These are phyloP conservation scores for Tachycineta bicolor DNA, from an alignment of 2,113 vertebrate species.

Conservation along the genomic window DNA sequence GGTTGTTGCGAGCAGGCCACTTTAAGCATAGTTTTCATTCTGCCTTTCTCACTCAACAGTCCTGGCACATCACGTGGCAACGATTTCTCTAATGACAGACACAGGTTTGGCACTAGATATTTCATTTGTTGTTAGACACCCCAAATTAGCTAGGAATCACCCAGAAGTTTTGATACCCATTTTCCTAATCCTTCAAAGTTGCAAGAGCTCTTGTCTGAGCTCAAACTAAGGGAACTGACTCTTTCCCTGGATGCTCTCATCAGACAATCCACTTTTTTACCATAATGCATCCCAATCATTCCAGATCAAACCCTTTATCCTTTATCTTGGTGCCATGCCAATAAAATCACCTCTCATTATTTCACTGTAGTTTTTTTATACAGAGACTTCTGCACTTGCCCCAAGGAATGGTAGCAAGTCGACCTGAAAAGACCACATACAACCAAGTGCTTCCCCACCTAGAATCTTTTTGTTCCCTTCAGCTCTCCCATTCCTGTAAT, in stretches of 20 bases:
- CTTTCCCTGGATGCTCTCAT: not conserved
- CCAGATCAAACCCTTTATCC: not conserved
- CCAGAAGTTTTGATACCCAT: not conserved
- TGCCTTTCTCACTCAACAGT: not conserved
- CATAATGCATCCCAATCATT: not conserved
- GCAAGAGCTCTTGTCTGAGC: not conserved
- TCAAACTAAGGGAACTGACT: not conserved
- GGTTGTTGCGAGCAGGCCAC: not conserved
- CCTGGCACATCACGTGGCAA: not conserved
- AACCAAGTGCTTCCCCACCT: not conserved
- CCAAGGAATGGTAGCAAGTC: not conserved
- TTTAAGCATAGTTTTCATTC: not conserved
- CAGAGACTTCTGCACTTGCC: not conserved
- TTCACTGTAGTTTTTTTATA: not conserved
- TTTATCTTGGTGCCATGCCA: not conserved
- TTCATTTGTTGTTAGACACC: not conserved
- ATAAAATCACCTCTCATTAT: not conserved
- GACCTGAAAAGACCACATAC: not conserved
- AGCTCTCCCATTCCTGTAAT: not conserved
- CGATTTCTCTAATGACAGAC: not conserved
- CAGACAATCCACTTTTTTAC: not conserved
- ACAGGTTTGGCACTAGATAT: not conserved
- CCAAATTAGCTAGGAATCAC: not conserved
- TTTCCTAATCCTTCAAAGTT: not conserved
- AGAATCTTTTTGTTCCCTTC: not conserved